Evolutionary conservation across 2,797 vertebrate species (phyloP).

Genomic region (Sebastes nivosus): DNA sequence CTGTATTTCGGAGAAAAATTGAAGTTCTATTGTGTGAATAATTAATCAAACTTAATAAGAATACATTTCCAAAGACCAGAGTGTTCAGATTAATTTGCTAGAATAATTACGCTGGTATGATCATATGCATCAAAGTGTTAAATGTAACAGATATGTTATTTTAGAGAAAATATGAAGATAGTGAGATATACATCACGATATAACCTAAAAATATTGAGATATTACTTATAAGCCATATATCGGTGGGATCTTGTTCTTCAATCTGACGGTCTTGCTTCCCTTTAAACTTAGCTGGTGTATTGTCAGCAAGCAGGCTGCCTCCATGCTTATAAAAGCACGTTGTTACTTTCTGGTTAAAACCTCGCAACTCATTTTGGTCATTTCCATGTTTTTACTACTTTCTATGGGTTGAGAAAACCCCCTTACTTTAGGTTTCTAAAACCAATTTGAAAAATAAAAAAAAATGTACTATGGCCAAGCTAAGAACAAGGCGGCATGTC

Average conservation of each 20-base stretch:
- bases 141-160: too few species aligned
- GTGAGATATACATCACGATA: too few species aligned
- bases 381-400: conserved; percentile 13
- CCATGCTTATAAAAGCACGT: background rate
- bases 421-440: background rate
- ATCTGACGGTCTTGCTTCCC: background rate
- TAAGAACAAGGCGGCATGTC: background rate
- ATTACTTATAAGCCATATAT: too few species aligned
- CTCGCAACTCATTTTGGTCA: background rate
- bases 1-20: too few species aligned
- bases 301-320: background rate
- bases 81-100: too few species aligned
- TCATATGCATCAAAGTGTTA: too few species aligned
- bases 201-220: too few species aligned
- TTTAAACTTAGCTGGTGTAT: background rate
- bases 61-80: too few species aligned
- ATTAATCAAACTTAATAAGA: too few species aligned
- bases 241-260: background rate
- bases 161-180: too few species aligned
- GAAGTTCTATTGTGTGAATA: too few species aligned
- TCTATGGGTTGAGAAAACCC: conserved; percentile 3
- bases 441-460: conserved; percentile 4
- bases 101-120: too few species aligned
- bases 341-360: background rate
- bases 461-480: background rate